These are phyloP conservation scores for Cosmopolites sordidus DNA, from an alignment of 2,888 invertebrate genomes.

Conservation along the genomic window DNA sequence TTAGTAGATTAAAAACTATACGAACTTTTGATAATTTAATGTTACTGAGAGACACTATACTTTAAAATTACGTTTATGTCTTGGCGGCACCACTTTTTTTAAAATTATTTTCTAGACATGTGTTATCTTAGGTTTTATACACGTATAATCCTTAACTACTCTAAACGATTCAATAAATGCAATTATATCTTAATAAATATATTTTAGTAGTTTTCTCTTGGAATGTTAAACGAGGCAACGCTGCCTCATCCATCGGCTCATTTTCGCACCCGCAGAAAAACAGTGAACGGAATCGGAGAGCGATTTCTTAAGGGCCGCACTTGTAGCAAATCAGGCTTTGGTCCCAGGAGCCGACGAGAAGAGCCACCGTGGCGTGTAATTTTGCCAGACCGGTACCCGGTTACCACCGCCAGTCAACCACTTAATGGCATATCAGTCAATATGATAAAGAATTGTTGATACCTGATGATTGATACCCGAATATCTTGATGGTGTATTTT, in stretches of 20 bases:
- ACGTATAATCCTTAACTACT: too few relatives aligned
- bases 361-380: slow-evolving; percentile 15
- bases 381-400: slow-evolving; percentile 35
- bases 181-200: too few relatives aligned
- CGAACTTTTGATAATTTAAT: too few relatives aligned
- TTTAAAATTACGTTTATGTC: too few relatives aligned
- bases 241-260: slow-evolving; percentile 4
- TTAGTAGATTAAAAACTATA: too few relatives aligned
- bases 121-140: too few relatives aligned
- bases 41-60: too few relatives aligned
- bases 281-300: slow-evolving; percentile 15
- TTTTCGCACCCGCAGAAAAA: slow-evolving; percentile 18
- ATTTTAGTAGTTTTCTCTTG: too few relatives aligned
- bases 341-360: slow-evolving; percentile 14
- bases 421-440: slow-evolving; percentile 12
- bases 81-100: too few relatives aligned
- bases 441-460: slow-evolving; percentile 9
- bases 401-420: slow-evolving; percentile 11
- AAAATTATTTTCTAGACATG: too few relatives aligned
- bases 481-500: slow-evolving; percentile 14
- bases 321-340: slow-evolving; percentile 13
- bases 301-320: slow-evolving; percentile 13
- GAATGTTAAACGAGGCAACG: slow-evolving; percentile 3
- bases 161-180: too few relatives aligned
- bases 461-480: slow-evolving; percentile 14